Base-by-base conservation (phyloP, 2,113 vertebrate genomes). In the Pithys albifrons region DNA sequence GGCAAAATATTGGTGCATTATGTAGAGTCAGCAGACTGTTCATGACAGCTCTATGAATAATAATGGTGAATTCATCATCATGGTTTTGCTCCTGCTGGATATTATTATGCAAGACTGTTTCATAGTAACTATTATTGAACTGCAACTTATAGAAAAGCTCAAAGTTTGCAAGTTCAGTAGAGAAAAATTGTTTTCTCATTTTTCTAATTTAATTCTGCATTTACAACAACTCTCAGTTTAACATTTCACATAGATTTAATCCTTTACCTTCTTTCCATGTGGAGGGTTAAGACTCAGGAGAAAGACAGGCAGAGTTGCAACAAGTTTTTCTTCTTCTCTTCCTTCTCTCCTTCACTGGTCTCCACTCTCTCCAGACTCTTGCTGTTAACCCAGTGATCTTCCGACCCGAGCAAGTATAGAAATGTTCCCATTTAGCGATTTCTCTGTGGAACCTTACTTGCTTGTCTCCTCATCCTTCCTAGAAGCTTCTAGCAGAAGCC, bases 31-130 rank as follows among this genome's bases (percentile, higher is more conserved):
- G 93, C 78, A 91, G 84, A 84, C 49, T 92, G 86, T 23, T 93
- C 74, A 41, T 89, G 92, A 92, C 92, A 94, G 84, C 33, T 93
- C 85, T 89, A 65, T 95, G 95, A 97, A 92, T 93, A 95, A 91
- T 91, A 93, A 93, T 61, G 37, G 27, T 83, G 57, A 94, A 91
- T 94, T 96, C 86, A 89, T 95, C 67, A 45, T 29, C 28, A 81
- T 71, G 49, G 19, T 72, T 82, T 89, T 69, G 13, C 55, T 85
- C 14, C 85, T 74, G 67, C 64, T 85, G 61, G 69, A 84, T 91
- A 86, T 93, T 89, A 75, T 88, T 90, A 91, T 88, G 72, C 67
- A 89, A 89, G 45, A 18, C 48, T 83, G 22, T 48, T 94, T 31
- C 65, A 61, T n/a, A 46, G 48, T 69, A 86, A 79, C 87, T 90